A percentile compares a stretch with the other conserved stretches of the same genome.
phyloP scores from a whole-genome alignment of 2,797 vertebrate genomes.

The Cynopterus sphinx region DNA sequence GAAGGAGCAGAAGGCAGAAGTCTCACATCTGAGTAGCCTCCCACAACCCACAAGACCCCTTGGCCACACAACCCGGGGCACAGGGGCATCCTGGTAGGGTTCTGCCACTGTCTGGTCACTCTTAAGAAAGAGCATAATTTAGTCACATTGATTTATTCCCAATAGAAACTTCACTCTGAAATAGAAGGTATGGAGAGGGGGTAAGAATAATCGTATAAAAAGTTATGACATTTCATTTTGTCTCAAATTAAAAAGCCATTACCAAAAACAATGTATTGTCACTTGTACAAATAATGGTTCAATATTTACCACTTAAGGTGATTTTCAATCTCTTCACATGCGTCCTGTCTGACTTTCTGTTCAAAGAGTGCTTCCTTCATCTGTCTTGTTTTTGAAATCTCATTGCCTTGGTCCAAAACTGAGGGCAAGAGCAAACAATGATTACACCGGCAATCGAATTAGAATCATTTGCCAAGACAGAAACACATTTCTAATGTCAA shows the following conservation, averaged over 20 bases:
- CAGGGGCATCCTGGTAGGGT: neutral
- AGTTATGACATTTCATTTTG: neutral
- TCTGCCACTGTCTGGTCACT: neutral
- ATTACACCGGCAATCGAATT: slow-evolving; percentile 26
- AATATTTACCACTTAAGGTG: slow-evolving; percentile 88
- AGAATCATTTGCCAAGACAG: neutral
- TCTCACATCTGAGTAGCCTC: neutral
- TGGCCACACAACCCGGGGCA: too few relatives aligned
- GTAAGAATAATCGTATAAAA: slow-evolving; percentile 16
- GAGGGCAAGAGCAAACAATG: slow-evolving; percentile 59
- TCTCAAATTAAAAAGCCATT: neutral
- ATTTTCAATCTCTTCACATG: slow-evolving; percentile 87
- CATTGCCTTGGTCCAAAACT: slow-evolving; percentile 84
- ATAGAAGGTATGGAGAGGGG: neutral
- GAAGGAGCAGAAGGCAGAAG: neutral
- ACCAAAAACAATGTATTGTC: neutral
- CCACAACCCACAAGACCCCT: neutral
- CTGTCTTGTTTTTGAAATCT: slow-evolving; percentile 84
- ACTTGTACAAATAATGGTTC: neutral
- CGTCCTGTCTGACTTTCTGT: slow-evolving; percentile 86
- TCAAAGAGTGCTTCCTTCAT: slow-evolving; percentile 91
- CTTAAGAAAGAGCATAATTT: neutral
- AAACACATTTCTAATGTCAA: slow-evolving; percentile 29
- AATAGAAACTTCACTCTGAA: neutral
- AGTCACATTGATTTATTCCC: neutral